A percentile compares a stretch with the other conserved stretches of the same genome.
Evolutionary conservation across 2,888 invertebrate genomes (phyloP).

Genomic region (Molorchus minor): DNA sequence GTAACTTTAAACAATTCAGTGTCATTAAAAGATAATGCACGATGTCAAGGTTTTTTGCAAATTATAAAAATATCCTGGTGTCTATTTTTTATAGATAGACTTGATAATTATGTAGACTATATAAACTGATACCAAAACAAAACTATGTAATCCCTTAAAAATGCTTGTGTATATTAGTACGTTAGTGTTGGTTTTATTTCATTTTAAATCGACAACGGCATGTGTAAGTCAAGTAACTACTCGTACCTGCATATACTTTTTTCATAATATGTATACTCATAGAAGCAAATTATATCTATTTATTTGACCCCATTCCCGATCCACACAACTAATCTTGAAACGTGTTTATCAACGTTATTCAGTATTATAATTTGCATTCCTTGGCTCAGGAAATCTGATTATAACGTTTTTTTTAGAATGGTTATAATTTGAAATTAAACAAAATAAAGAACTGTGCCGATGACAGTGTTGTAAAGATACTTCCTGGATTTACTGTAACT

Average conservation of each 20-base stretch:
- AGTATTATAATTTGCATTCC: background rate
- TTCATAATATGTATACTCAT: too few species aligned
- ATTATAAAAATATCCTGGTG: background rate
- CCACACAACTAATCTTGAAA: too few species aligned
- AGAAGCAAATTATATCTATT: too few species aligned
- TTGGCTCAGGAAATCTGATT: background rate
- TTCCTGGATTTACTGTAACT: constrained; percentile 34
- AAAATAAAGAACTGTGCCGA: constrained; percentile 44
- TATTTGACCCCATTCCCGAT: too few species aligned
- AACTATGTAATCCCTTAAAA: background rate
- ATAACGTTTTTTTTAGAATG: constrained; percentile 45
- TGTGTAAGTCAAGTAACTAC: constrained; percentile 17
- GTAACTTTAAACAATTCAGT: background rate
- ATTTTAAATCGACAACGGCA: background rate
- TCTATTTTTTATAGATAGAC: background rate
- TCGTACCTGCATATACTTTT: background rate
- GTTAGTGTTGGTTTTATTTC: background rate
- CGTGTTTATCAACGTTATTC: too few species aligned
- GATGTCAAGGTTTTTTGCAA: constrained; percentile 17
- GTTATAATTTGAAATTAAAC: constrained; percentile 48
- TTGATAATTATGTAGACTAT: constrained; percentile 13
- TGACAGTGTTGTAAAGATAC: constrained; percentile 41
- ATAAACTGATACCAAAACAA: constrained; percentile 10
- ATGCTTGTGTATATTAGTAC: constrained; percentile 5
- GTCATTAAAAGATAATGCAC: background rate